phyloP scores from a whole-genome alignment of 2,797 vertebrate genomes.

The Tamandua tetradactyla region DNA sequence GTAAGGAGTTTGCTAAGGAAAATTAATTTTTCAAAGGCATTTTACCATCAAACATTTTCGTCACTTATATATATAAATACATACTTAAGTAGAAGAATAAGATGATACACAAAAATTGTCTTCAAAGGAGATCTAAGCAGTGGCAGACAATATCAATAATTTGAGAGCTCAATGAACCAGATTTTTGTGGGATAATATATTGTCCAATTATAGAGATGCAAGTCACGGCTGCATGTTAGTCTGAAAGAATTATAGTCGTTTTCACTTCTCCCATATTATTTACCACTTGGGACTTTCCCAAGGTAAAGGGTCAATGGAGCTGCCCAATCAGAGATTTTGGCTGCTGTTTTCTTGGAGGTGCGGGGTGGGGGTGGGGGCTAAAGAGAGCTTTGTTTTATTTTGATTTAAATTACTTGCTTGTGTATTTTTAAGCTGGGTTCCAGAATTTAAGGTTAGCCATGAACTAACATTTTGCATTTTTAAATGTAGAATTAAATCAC shows the following conservation, averaged over 20 bases:
- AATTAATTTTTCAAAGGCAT: constrained; percentile 1
- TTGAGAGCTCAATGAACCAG: background rate
- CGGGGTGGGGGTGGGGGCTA: background rate
- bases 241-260: constrained; percentile 38
- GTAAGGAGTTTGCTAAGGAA: background rate
- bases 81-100: background rate
- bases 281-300: background rate
- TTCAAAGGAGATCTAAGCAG: background rate
- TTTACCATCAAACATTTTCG: constrained; percentile 14
- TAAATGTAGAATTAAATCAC: constrained; percentile 42
- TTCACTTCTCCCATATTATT: background rate
- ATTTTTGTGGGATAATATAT: background rate
- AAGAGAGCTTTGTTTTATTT: constrained; percentile 29
- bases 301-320: background rate
- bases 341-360: background rate
- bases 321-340: background rate
- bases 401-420: background rate
- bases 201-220: constrained; percentile 39
- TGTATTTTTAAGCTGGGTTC: background rate
- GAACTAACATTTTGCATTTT: constrained; percentile 1
- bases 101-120: background rate
- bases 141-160: background rate
- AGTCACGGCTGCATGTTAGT: background rate
- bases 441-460: constrained; percentile 50
- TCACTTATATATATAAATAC: background rate